phyloP scores from a whole-genome alignment of 2,113 vertebrate genomes.

The Serinus canaria region DNA sequence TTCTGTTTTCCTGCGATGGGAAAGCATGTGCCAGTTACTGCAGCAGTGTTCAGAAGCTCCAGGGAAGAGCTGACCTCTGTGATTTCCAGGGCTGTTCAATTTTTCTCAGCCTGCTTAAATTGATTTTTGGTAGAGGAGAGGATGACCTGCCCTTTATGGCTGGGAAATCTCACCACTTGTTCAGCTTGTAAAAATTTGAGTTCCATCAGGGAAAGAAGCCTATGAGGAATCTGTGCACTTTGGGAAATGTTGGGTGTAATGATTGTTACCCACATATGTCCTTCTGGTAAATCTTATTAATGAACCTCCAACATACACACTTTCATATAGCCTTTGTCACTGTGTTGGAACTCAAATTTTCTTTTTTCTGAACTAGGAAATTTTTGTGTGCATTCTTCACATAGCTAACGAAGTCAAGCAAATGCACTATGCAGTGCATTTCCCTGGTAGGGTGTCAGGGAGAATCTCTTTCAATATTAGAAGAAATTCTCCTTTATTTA shows the following conservation, averaged over 20 bases:
- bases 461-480: not conserved
- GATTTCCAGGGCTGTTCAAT: not conserved
- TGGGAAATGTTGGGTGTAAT: not conserved
- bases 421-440: not conserved
- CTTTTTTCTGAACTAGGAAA: not conserved
- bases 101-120: not conserved
- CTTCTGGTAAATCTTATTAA: not conserved
- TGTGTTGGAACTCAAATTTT: not conserved
- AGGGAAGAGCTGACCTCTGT: not conserved
- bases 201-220: not conserved
- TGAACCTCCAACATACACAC: not conserved
- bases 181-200: not conserved
- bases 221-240: not conserved
- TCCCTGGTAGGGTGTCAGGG: not conserved
- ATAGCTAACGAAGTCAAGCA: not conserved
- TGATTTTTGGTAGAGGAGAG: not conserved
- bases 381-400: not conserved
- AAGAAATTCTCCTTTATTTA: slow-evolving; percentile 21
- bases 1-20: not conserved
- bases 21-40: not conserved
- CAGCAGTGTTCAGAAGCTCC: not conserved
- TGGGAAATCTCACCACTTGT: not conserved
- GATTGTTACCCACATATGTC: not conserved
- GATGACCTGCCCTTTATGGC: not conserved
- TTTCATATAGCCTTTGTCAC: not conserved